Evolutionary conservation across 1,140 invertebrate genomes (phyloP).

Genomic region (Cryptotermes secundus): DNA sequence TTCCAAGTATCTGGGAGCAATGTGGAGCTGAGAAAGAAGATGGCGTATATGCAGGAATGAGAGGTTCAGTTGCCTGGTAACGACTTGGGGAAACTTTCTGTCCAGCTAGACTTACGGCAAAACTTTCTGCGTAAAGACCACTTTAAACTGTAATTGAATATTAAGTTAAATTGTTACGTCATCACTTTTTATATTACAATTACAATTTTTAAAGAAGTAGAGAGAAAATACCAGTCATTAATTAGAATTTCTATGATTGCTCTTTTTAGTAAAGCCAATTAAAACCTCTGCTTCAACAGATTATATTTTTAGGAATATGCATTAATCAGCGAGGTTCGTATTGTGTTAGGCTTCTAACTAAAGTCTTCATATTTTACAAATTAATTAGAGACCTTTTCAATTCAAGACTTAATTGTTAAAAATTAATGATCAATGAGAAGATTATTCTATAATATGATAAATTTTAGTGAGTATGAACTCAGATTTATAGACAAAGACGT

Average conservation of each 20-base stretch:
- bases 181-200: slow-evolving; percentile 6
- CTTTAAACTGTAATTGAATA: neutral
- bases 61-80: neutral
- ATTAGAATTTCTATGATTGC: neutral
- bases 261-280: neutral
- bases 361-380: no score
- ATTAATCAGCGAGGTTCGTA: neutral
- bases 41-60: neutral
- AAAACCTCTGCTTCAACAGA: neutral
- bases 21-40: neutral
- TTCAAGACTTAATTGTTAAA: no score
- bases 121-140: slow-evolving; percentile 12
- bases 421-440: no score
- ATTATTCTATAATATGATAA: no score
- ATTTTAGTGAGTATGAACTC: no score
- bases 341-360: neutral
- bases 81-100: neutral
- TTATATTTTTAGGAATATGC: neutral
- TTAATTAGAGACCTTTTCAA: no score
- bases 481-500: no score
- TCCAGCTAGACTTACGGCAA: neutral
- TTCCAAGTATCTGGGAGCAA: neutral
- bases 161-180: slow-evolving; percentile 6
- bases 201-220: neutral
- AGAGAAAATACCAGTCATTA: neutral